Conservation (phyloP, 2,888 invertebrate species). For the Euclidia mi region DNA sequence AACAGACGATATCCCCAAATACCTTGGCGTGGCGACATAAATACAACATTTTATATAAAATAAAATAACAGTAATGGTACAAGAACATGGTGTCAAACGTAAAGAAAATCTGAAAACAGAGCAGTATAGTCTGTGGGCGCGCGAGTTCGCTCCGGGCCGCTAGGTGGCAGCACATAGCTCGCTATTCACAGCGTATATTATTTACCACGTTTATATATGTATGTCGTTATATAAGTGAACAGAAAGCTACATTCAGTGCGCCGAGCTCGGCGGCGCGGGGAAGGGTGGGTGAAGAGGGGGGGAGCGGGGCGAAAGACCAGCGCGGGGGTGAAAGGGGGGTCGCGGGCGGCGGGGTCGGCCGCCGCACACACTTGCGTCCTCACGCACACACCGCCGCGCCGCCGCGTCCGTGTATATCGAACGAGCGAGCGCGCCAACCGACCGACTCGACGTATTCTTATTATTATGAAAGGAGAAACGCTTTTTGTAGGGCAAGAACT, state of each 20-base stretch:
- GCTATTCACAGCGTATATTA: slow-evolving; percentile 88
- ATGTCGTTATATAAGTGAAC: slow-evolving; percentile 89
- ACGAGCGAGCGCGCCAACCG: slow-evolving; percentile 86
- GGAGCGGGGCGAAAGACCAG: slow-evolving; percentile 47
- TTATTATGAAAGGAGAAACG: slow-evolving; percentile 90
- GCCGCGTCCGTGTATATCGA: slow-evolving; percentile 82
- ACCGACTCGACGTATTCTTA: slow-evolving; percentile 91
- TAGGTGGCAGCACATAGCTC: slow-evolving; percentile 89
- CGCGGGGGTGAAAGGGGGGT: slow-evolving; percentile 48
- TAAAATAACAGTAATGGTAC: slow-evolving; percentile 61
- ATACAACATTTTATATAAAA: slow-evolving; percentile 17
- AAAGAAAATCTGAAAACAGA: slow-evolving; percentile 78
- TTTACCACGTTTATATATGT: slow-evolving; percentile 85
- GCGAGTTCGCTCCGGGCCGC: slow-evolving; percentile 75
- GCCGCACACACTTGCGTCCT: slow-evolving; percentile 57
- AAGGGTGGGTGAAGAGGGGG: slow-evolving; percentile 29
- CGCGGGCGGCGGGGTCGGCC: slow-evolving; percentile 38
- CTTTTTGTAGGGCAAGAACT: slow-evolving; percentile 90
- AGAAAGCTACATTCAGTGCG: slow-evolving; percentile 85
- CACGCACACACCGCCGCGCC: slow-evolving; percentile 69
- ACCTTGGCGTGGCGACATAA: slow-evolving; percentile 28
- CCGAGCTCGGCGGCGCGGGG: slow-evolving; percentile 41
- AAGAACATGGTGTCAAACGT: slow-evolving; percentile 69
- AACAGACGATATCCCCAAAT: slow-evolving; percentile 13
- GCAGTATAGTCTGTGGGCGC: slow-evolving; percentile 72